Base-by-base conservation (phyloP, 2,113 vertebrate species). In the Phyllostomus discolor region DNA sequence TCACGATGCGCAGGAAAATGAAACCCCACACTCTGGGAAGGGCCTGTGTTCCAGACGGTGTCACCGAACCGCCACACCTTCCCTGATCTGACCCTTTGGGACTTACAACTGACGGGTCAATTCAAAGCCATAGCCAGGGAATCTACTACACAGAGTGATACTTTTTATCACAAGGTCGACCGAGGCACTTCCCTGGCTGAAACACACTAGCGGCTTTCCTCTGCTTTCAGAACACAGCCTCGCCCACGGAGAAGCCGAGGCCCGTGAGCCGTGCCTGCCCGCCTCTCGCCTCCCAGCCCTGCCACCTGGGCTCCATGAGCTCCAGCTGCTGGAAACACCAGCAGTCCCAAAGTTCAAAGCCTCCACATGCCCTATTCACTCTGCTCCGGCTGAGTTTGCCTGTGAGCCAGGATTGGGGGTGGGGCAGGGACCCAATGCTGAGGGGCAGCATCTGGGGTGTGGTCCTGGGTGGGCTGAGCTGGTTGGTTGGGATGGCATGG, bases 31-130 rank as follows among this genome's bases (percentile, higher is more conserved):
- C 12, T 15, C 31, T 50, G 33, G 6, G 26, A 33, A 33, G 22
- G 33, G 10, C 4, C 62, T 10, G 1, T 10, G 31, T 20, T 10
- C 31, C 78, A 4, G 1, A n/a, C 35, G 8, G 20, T 1, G 7
- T 64, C 78, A 19, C 35, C 15, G 5, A 64, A 75, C 28, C 31
- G 26, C 75, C 33, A 31, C 0, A 0, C 28, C 54, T 48, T 7
- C 9, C 69, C 26, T 46, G 6, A 11, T 15, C 26, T 66, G 62
- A 94, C 31, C 24, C 59, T 15, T 69, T 46, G 31, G 22, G 14
- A 81, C 41, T 35, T 84, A 67, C 4, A 24, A 22, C 20, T 70
- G 43, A 62, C 9, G 28, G 20, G 22, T 8, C 9, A 72, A 52
- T 76, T 38, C 24, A 50, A 88, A 80, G 12, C 81, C 66, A 38